Evolutionary conservation across 2,888 invertebrate genomes (phyloP).

Genomic region (Horisme vitalbata): DNA sequence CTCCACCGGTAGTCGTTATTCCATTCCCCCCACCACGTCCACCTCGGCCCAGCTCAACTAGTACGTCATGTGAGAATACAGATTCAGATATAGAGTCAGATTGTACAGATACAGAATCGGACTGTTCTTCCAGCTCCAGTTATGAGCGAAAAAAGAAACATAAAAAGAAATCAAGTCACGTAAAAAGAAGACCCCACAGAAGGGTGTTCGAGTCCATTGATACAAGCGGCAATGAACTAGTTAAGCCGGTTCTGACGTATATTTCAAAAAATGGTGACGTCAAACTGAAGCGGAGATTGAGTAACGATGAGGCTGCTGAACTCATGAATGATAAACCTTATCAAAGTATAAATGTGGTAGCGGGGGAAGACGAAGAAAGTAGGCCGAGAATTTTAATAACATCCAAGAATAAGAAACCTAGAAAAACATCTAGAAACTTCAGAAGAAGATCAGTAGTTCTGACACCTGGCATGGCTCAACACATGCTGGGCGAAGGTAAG

Average conservation of each 20-base stretch:
- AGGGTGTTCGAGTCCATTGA: slow-evolving; percentile 13
- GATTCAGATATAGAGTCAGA: too few species aligned
- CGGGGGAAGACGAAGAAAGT: slow-evolving; percentile 34
- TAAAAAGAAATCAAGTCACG: slow-evolving; percentile 8
- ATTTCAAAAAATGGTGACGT: slow-evolving; percentile 44
- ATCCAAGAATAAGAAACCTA: slow-evolving; percentile 29
- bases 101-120: slow-evolving; percentile 7
- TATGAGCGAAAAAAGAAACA: slow-evolving; percentile 1
- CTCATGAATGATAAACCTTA: slow-evolving; percentile 35
- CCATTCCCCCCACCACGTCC: slow-evolving; percentile 14
- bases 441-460: slow-evolving; percentile 33
- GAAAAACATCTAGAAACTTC: slow-evolving; percentile 6
- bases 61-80: slow-evolving; percentile 2
- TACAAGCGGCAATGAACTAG: slow-evolving; percentile 27
- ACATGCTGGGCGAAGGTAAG: slow-evolving; percentile 41
- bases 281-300: slow-evolving; percentile 51
- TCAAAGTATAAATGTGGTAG: slow-evolving; percentile 35
- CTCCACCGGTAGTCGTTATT: slow-evolving; percentile 11
- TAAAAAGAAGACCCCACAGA: slow-evolving; percentile 14
- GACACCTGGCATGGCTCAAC: slow-evolving; percentile 32
- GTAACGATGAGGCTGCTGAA: slow-evolving; percentile 46
- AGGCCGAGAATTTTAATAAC: slow-evolving; percentile 35
- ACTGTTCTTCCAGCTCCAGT: slow-evolving; percentile 2
- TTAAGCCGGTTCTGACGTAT: slow-evolving; percentile 43
- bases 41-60: neutral